phyloP scores from a whole-genome alignment of 2,113 vertebrate species.

The Hippocampus guttulatus region DNA sequence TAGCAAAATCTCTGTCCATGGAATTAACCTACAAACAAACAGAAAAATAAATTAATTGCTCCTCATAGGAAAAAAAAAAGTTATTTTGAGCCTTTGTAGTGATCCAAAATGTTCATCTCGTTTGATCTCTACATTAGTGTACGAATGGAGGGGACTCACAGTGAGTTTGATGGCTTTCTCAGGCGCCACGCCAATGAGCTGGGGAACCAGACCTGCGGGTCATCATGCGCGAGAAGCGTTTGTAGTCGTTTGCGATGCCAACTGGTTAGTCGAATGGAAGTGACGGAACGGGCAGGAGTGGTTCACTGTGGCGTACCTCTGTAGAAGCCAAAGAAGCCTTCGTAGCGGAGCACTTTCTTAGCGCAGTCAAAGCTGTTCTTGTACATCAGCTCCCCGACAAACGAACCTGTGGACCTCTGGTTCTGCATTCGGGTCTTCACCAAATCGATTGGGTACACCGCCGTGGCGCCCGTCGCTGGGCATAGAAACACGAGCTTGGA shows the following conservation, averaged over 20 bases:
- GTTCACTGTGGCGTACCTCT: constrained; percentile 72
- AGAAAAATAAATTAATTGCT: no score
- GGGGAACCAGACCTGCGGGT: constrained; percentile 88
- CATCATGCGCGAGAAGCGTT: constrained; percentile 2
- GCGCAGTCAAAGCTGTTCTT: constrained; percentile 98
- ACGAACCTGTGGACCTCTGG: constrained; percentile 86
- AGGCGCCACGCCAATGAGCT: constrained; percentile 96
- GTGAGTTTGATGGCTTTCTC: constrained; percentile 99
- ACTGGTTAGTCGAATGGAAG: constrained; percentile 7
- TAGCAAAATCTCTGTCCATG: no score
- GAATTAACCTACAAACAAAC: no score
- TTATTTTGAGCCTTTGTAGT: no score
- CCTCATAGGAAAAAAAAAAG: no score
- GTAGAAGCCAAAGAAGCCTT: constrained; percentile 94
- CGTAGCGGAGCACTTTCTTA: constrained; percentile 95
- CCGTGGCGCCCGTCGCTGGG: constrained; percentile 90
- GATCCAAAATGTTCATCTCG: no score
- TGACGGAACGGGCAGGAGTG: not conserved
- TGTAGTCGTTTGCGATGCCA: constrained; percentile 3
- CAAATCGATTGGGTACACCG: constrained; percentile 93
- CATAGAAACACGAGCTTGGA: constrained; percentile 2
- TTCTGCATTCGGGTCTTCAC: constrained; percentile 99
- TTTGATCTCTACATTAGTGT: no score
- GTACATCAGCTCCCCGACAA: constrained; percentile 94
- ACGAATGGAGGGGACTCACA: constrained; percentile 71